A percentile compares a stretch with the other conserved stretches of the same genome.
Evolutionary conservation across 2,797 vertebrate genomes (phyloP).

Genomic region (Ataeniobius toweri): DNA sequence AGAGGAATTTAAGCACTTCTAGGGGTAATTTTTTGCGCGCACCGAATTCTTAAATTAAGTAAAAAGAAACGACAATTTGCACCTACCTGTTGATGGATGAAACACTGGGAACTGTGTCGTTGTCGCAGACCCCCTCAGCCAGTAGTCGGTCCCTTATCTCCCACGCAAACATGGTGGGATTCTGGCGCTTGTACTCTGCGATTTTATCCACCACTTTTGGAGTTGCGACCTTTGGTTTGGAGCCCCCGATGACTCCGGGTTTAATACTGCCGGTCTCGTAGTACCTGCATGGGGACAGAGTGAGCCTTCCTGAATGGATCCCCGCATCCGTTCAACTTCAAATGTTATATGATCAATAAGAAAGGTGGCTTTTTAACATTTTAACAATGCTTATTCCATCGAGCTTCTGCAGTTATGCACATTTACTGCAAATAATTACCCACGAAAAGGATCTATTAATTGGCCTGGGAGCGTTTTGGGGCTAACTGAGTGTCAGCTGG

Average conservation of each 20-base stretch:
- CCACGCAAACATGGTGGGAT: constrained; percentile 99
- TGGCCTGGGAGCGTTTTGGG: constrained; percentile 40
- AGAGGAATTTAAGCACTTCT: background rate
- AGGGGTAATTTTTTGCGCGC: background rate
- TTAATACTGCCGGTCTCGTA: constrained; percentile 99
- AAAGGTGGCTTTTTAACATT: constrained; percentile 25
- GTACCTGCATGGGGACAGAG: constrained; percentile 84
- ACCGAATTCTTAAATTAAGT: background rate
- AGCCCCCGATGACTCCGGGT: constrained; percentile 97
- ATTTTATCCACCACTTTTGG: constrained; percentile 99
- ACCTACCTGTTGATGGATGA: constrained; percentile 98
- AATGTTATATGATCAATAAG: constrained; percentile 41
- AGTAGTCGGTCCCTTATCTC: constrained; percentile 95
- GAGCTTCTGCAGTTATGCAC: constrained; percentile 41
- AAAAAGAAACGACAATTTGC: background rate
- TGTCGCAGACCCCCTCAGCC: constrained; percentile 96
- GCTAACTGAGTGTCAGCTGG: constrained; percentile 64
- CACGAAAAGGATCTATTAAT: constrained; percentile 48
- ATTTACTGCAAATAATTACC: constrained; percentile 19
- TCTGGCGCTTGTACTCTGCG: constrained; percentile 97
- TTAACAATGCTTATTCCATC: constrained; percentile 40
- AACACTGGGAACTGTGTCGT: constrained; percentile 97
- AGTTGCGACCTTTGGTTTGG: constrained; percentile 97
- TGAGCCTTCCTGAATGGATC: constrained; percentile 61
- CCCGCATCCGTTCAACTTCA: constrained; percentile 37